phyloP scores from a whole-genome alignment of 2,888 invertebrate species.

The Watsonalla cultraria region DNA sequence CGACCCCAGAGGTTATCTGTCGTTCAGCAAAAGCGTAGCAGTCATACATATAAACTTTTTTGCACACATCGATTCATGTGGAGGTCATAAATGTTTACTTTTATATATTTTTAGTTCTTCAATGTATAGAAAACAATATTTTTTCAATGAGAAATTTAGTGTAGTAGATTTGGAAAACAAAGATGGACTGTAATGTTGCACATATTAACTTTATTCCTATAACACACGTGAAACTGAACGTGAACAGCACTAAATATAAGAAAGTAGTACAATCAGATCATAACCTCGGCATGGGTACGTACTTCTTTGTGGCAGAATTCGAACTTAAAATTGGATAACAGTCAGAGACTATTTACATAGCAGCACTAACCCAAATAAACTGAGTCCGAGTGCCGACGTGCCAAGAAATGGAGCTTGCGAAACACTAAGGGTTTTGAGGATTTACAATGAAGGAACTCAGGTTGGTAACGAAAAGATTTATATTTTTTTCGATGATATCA shows the following conservation, averaged over 20 bases:
- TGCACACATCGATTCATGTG: conserved; percentile 12
- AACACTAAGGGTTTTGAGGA: background rate
- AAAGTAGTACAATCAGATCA: background rate
- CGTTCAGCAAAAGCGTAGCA: conserved; percentile 6
- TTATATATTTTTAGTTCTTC: background rate
- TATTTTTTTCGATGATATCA: conserved; percentile 28
- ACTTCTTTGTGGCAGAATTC: background rate
- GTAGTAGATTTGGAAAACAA: too few species aligned
- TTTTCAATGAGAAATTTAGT: too few species aligned
- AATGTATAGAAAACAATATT: conserved; percentile 6
- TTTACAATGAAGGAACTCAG: background rate
- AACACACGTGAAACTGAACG: too few species aligned
- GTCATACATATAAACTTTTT: conserved; percentile 19
- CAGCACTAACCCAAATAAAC: conserved; percentile 4
- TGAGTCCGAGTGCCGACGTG: conserved; percentile 1
- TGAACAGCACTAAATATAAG: background rate
- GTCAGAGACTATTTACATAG: conserved; percentile 4
- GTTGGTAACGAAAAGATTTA: conserved; percentile 3
- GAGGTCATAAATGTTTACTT: conserved; percentile 20
- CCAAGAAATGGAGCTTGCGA: background rate
- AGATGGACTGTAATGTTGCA: background rate
- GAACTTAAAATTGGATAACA: background rate
- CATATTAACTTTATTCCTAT: background rate
- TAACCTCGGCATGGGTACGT: background rate
- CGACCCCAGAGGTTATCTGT: conserved; percentile 51